Evolutionary conservation across 2,113 vertebrate genomes (phyloP), one percentile per base, ranked within the genome.

Genomic region (Pogona vitticeps): DNA sequence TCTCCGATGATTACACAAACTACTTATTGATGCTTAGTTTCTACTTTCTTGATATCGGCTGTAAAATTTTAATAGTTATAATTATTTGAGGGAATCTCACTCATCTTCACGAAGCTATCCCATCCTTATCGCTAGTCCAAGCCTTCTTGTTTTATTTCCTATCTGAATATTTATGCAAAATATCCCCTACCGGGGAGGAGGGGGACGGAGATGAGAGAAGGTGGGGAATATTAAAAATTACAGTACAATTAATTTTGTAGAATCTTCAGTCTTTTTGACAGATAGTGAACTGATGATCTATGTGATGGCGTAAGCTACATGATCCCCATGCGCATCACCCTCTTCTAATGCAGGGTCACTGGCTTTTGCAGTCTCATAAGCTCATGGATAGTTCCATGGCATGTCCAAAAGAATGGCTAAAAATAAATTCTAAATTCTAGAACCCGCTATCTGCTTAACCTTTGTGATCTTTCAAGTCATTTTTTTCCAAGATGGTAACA

Each of bases 371-470:
- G 59, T 94, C 94, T 95, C 95, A 94, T 95, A 93, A 94, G 90
- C 91, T 95, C 92, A 83, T 86, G 89, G 85, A 77, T 89, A 92
- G 95, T 94, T 90, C 94, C 90, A 91, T 94, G 93, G 93, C 95
- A 94, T 92, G 92, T 95, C 92, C 92, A 94, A 96, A n/a, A 95
- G 95, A 95, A 95, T 91, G 90, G 93, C 91, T 93, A 94, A 93
- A 96, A 95, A 92, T 0, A 0, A 52, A 52, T 52, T 5, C 89
- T 96, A 94, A 94, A 96, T 94, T 96, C 92, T 91, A 80, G 76
- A 93, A 88, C 90, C 94, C 94, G 93, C 95, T 95, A 96, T 96
- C 95, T 97, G 95, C 93, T 95, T 95, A 93, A 92, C 94, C 94
- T 95, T 72, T 28, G 91, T 95, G 95, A 96, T 95, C 94, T 96